Base-by-base conservation (phyloP, 2,888 invertebrate genomes). In the Eucriotettix oculatus region DNA sequence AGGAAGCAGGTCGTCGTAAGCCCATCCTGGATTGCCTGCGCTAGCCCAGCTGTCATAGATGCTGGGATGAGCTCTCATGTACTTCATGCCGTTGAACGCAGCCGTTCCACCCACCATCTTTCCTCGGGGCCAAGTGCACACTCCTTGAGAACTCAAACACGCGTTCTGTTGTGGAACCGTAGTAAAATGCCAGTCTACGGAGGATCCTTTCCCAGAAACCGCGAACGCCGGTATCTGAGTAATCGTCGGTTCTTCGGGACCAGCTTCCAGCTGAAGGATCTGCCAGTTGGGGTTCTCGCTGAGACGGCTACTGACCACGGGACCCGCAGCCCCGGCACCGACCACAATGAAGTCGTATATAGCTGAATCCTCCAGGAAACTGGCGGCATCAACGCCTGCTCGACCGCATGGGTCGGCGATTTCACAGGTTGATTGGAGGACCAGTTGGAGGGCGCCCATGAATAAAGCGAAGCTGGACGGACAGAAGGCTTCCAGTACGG, bases 21-120 rank as follows among this genome's bases (percentile, higher is more conserved):
- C 83, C 96, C 96, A 96, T 0, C 94, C 94, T 1, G 83, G 81
- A 70, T 92, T 92, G 0, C 94, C 96, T 61, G 84, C 72, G 0
- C 81, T 76, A 69, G 92, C 92, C 96, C 96, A 96, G 1, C 76
- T 75, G 70, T 95, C 91, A 72, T 94, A 96, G 71, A 96, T 95
- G 66, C 80, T 83, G 66, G 83, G 86, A 71, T 95, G 92, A 0
- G 95, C 96, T 61, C 94, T 78, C 2, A 93, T 74, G 69, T 95
- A 95, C 0, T 93, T 75, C 94, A 95, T 94, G 72, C 90, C 91
- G 72, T 95, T 94, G 0, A 94, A 76, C 0, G 91, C 90, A 42
- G 88, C 87, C 12, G 87, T 87, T 0, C 95, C 95, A 0, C 94
- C 94, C 1, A 95, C 77, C 0, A 92, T 90, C 72, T 93, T 93